Percentiles rank a stretch among this genome's conserved stretches.
phyloP scores from a whole-genome alignment of 2,113 vertebrate genomes.

The Cisticola juncidis region DNA sequence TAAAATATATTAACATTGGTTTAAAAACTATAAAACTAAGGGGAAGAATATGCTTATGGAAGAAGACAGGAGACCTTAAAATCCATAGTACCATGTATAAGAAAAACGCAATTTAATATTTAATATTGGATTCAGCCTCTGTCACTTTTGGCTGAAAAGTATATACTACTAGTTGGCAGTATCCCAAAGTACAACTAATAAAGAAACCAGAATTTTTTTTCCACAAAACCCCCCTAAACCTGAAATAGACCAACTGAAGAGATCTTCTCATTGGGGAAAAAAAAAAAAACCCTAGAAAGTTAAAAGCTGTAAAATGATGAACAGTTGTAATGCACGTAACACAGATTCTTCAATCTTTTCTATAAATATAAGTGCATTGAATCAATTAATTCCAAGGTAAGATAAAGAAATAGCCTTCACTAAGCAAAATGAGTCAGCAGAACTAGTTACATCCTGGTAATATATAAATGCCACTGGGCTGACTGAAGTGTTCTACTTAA shows the following conservation, averaged over 20 bases:
- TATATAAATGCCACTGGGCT: neutral
- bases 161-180: neutral
- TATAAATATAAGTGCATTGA: neutral
- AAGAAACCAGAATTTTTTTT: neutral
- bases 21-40: neutral
- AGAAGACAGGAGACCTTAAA: neutral
- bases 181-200: neutral
- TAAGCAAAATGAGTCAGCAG: neutral
- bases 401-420: neutral
- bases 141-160: neutral
- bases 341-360: neutral
- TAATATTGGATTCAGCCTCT: neutral
- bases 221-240: fast-evolving
- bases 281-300: neutral
- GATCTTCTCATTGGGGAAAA: neutral
- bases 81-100: neutral
- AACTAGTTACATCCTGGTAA: neutral
- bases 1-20: neutral
- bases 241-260: neutral
- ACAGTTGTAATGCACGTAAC: neutral
- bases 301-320: neutral
- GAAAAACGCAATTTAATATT: neutral
- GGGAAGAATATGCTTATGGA: neutral
- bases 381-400: neutral
- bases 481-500: neutral